phyloP scores from a whole-genome alignment of 2,797 vertebrate genomes.

The Halcyon smyrnensis region DNA sequence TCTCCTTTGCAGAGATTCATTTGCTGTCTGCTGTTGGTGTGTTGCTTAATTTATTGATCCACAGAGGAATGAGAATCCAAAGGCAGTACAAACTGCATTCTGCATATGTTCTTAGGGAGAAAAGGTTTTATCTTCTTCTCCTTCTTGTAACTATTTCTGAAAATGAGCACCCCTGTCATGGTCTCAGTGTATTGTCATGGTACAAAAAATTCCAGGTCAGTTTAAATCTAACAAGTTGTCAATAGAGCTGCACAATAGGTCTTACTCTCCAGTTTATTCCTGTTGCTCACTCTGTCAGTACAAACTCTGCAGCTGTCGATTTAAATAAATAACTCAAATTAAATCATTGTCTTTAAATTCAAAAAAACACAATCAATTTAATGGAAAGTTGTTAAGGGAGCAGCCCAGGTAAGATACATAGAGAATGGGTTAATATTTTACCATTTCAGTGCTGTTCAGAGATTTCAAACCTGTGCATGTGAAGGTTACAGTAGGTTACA shows the following conservation, averaged over 20 bases:
- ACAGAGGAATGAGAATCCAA: conserved; percentile 45
- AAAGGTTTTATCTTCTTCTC: not conserved
- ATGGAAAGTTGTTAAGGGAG: not conserved
- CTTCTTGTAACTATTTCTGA: not conserved
- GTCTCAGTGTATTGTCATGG: not conserved
- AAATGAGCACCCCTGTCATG: not conserved
- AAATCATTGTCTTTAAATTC: not conserved
- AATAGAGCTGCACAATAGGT: not conserved
- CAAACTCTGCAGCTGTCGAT: not conserved
- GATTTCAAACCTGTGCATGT: not conserved
- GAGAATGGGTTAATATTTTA: not conserved
- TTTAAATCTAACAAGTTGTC: not conserved
- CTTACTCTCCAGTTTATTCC: not conserved
- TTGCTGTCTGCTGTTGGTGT: conserved; percentile 69
- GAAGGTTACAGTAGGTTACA: not conserved
- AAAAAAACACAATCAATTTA: not conserved
- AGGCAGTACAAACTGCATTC: conserved; percentile 42
- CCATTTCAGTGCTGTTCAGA: not conserved
- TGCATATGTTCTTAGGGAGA: not conserved
- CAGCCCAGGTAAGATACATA: not conserved
- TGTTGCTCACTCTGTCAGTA: not conserved
- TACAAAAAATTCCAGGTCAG: not conserved
- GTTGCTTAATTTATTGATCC: conserved; percentile 73
- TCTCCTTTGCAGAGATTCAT: conserved; percentile 65
- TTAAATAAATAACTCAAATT: not conserved